These are phyloP conservation scores for Gephyroberyx darwinii DNA, from an alignment of 2,797 vertebrate species.

Conservation along the genomic window DNA sequence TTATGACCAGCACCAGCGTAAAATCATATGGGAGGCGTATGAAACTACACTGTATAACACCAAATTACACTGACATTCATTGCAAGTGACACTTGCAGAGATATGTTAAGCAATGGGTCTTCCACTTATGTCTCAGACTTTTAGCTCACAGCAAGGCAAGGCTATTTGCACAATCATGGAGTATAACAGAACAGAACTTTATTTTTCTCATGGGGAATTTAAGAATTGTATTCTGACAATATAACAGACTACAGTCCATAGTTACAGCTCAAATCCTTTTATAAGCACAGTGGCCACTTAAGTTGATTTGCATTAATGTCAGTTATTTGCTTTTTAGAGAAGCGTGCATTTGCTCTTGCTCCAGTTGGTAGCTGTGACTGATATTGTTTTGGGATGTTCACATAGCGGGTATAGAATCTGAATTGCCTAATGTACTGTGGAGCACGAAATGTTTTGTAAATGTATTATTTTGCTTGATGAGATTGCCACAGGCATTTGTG, in stretches of 20 bases:
- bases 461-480: conserved; percentile 74
- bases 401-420: conserved; percentile 56
- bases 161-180: conserved; percentile 5
- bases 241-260: conserved; percentile 16
- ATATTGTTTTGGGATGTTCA: conserved; percentile 68
- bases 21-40: neutral
- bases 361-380: conserved; percentile 64
- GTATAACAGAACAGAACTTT: conserved; percentile 8
- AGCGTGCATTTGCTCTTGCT: conserved; percentile 53
- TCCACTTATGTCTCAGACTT: neutral
- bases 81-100: neutral
- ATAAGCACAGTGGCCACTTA: conserved; percentile 64
- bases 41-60: neutral
- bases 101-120: neutral
- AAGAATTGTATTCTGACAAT: conserved; percentile 1
- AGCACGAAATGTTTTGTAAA: conserved; percentile 72
- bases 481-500: conserved; percentile 51
- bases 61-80: neutral
- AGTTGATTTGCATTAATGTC: conserved; percentile 70
- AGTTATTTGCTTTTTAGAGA: conserved; percentile 55
- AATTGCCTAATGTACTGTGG: conserved; percentile 75
- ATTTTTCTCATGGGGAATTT: conserved; percentile 13
- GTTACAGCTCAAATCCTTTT: conserved; percentile 35
- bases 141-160: neutral
- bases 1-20: conserved; percentile 10